These are phyloP conservation scores for Arizona elegans DNA, from an alignment of 2,113 vertebrate species.

Conservation along the genomic window DNA sequence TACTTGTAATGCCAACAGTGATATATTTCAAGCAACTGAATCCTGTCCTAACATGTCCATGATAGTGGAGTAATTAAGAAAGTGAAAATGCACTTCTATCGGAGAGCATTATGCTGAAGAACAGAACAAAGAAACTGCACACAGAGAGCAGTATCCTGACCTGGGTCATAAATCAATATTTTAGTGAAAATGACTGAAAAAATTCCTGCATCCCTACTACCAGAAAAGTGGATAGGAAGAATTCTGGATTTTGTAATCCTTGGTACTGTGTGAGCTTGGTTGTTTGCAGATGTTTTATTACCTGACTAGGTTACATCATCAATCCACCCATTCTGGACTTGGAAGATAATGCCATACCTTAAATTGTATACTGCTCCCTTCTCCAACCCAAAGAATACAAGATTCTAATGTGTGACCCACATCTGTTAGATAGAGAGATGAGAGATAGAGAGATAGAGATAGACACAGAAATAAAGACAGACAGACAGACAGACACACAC, in stretches of 20 bases:
- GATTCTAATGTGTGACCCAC: not conserved
- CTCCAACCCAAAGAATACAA: not conserved
- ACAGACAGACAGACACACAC: no score
- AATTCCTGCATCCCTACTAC: not conserved
- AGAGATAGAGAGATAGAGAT: no score
- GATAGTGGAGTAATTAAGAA: not conserved
- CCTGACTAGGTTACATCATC: not conserved
- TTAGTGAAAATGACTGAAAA: not conserved
- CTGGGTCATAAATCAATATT: not conserved
- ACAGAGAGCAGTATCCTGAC: not conserved
- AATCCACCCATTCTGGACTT: not conserved
- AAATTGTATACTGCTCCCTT: not conserved
- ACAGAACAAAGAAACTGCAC: not conserved
- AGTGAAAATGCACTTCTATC: conserved; percentile 9
- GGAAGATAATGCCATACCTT: not conserved
- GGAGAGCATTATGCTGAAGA: not conserved
- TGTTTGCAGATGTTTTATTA: not conserved
- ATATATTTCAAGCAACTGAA: not conserved
- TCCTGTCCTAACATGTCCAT: not conserved
- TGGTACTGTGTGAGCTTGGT: not conserved
- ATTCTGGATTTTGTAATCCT: not conserved
- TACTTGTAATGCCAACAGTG: rapidly evolving
- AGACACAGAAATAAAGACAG: no score
- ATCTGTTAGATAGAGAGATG: not conserved
- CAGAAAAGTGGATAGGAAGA: not conserved